Evolutionary conservation across 2,888 invertebrate species (phyloP).

Genomic region (Eretmocerus hayati): DNA sequence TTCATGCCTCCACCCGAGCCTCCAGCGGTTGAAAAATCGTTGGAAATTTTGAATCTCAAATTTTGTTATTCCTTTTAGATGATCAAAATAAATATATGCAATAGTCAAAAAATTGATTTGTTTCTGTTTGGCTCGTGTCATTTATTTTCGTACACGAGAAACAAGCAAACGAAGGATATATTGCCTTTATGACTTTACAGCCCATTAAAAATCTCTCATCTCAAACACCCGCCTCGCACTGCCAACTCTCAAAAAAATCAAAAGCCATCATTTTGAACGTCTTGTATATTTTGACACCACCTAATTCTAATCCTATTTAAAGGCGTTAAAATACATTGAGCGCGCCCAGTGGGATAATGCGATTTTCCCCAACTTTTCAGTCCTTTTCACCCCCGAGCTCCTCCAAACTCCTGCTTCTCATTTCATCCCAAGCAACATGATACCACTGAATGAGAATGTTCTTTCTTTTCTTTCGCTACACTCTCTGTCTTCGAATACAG

Average conservation of each 20-base stretch:
- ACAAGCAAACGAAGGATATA: too few species aligned
- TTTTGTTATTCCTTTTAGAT: too few species aligned
- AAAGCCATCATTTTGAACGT: neutral
- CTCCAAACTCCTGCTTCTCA: neutral
- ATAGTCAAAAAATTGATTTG: too few species aligned
- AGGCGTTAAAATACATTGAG: neutral
- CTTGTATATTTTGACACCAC: conserved; percentile 12
- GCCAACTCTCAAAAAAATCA: conserved; percentile 11
- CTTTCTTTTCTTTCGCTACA: conserved; percentile 2
- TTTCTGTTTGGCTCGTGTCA: too few species aligned
- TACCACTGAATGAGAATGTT: conserved; percentile 7
- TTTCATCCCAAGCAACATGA: neutral
- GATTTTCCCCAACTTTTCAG: conserved; percentile 18
- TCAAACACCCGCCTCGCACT: neutral
- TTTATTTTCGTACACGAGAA: too few species aligned
- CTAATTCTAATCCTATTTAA: conserved; percentile 13
- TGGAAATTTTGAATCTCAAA: too few species aligned
- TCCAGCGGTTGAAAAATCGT: too few species aligned
- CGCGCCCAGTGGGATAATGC: conserved; percentile 14
- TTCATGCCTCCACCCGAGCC: too few species aligned
- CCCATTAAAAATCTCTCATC: neutral
- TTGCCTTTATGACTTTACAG: conserved; percentile 3
- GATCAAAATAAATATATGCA: too few species aligned
- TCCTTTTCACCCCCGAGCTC: conserved; percentile 11
- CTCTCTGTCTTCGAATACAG: conserved; percentile 24